These are phyloP conservation scores for Tryphoninae sp. DNA, from an alignment of 2,888 invertebrate species.

Conservation along the genomic window DNA sequence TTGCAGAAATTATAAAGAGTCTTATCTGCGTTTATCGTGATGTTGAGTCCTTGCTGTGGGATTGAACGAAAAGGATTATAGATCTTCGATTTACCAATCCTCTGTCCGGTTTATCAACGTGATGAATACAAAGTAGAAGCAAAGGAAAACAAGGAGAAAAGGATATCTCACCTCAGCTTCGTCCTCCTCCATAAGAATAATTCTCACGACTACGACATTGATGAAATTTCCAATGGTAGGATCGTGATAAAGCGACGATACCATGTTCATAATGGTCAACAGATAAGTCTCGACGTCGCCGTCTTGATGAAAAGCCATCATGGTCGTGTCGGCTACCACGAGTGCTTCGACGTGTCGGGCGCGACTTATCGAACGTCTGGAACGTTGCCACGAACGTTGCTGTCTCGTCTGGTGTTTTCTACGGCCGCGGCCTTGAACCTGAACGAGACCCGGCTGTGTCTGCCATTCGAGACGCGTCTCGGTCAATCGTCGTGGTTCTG, in stretches of 20 bases:
- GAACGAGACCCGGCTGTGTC: slow-evolving; percentile 81
- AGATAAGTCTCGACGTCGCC: slow-evolving; percentile 93
- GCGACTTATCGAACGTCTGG: slow-evolving; percentile 87
- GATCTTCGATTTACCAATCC: not conserved
- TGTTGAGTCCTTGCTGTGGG: slow-evolving; percentile 84
- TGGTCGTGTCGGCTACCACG: slow-evolving; percentile 93
- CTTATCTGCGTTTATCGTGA: slow-evolving; percentile 91
- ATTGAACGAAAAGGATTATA: not conserved
- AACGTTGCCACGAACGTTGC: slow-evolving; percentile 71
- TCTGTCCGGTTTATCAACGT: not conserved
- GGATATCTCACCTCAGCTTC: slow-evolving; percentile 81
- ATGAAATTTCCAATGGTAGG: slow-evolving; percentile 95
- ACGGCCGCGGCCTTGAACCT: slow-evolving; percentile 81
- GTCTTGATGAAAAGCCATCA: slow-evolving; percentile 92
- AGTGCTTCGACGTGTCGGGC: slow-evolving; percentile 92
- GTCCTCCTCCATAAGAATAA: slow-evolving; percentile 89
- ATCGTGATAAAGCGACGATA: slow-evolving; percentile 91
- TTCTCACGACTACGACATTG: slow-evolving; percentile 93
- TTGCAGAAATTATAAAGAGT: slow-evolving; percentile 93
- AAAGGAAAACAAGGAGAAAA: not conserved
- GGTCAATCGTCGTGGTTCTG: slow-evolving; percentile 77
- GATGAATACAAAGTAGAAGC: not conserved
- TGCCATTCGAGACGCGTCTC: slow-evolving; percentile 85
- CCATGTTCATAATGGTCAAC: slow-evolving; percentile 97
- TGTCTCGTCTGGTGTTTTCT: slow-evolving; percentile 66